Evolutionary conservation across 2,888 invertebrate genomes (phyloP).

Genomic region (Danaus chrysippus): DNA sequence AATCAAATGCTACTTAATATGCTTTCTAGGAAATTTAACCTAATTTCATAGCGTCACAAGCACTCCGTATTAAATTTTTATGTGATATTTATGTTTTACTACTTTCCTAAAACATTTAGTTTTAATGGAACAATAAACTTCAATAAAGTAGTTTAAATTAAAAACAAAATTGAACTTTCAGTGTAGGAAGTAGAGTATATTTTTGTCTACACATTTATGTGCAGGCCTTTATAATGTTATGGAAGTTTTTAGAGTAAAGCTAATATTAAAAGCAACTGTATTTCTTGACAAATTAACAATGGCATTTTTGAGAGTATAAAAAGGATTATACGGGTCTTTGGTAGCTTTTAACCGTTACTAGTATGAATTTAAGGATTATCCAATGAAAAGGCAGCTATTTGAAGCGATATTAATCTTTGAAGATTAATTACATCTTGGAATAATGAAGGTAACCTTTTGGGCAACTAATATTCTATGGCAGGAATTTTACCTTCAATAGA

Average conservation of each 20-base stretch:
- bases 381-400: slow-evolving; percentile 14
- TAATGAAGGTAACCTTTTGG: background rate
- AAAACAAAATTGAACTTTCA: slow-evolving; percentile 8
- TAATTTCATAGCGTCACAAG: slow-evolving; percentile 5
- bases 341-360: slow-evolving; percentile 13
- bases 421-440: background rate
- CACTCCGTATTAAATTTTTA: slow-evolving; percentile 19
- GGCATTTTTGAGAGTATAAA: slow-evolving; percentile 31
- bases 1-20: background rate
- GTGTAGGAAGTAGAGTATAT: slow-evolving; percentile 10
- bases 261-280: slow-evolving; percentile 30
- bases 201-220: slow-evolving; percentile 11
- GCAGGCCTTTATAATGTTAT: slow-evolving; percentile 31
- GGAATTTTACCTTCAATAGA: no score
- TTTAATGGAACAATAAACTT: slow-evolving; percentile 30
- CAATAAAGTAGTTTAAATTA: slow-evolving; percentile 5
- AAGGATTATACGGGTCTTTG: slow-evolving; percentile 25
- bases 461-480: background rate
- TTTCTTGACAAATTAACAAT: slow-evolving; percentile 35
- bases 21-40: background rate
- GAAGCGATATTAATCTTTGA: background rate
- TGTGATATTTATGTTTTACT: slow-evolving; percentile 21
- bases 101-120: slow-evolving; percentile 31
- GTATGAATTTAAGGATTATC: slow-evolving; percentile 21
- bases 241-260: slow-evolving; percentile 34